Percentiles rank a stretch among this genome's conserved stretches.
phyloP scores from a whole-genome alignment of 1,140 invertebrate genomes.

The Drosophila quadrilineata region DNA sequence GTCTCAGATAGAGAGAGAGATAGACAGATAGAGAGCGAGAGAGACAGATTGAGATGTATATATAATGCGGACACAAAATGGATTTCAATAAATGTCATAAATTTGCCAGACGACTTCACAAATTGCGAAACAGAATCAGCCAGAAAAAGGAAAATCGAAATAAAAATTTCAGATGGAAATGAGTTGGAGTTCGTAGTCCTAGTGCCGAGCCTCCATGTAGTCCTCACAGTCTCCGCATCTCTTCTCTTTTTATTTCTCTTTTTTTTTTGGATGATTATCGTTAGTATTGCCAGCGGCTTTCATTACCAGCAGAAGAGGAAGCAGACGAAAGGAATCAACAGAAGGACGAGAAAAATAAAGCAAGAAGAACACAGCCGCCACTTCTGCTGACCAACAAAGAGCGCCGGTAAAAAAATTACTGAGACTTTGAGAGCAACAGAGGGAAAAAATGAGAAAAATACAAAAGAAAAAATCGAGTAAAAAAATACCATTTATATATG shows the following conservation, averaged over 20 bases:
- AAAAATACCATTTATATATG: conserved; percentile 2
- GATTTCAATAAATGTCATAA: conserved; percentile 46
- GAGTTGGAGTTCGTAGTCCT: too few species aligned
- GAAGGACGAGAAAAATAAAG: not conserved
- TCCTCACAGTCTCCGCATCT: not conserved
- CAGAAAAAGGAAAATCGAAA: not conserved
- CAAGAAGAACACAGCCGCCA: conserved; percentile 13
- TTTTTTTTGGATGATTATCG: conserved; percentile 26
- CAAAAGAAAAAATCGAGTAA: conserved; percentile 6
- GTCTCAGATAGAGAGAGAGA: not conserved
- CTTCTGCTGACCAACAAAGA: conserved; percentile 19
- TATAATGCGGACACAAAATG: conserved; percentile 18
- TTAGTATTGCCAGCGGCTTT: conserved; percentile 26
- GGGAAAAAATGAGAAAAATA: not conserved
- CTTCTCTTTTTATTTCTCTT: not conserved
- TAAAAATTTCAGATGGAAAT: not conserved
- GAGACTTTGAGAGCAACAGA: not conserved
- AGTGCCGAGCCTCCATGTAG: not conserved
- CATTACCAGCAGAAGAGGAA: conserved; percentile 7
- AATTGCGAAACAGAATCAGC: conserved; percentile 16
- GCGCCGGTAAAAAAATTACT: not conserved
- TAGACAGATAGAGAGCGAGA: not conserved
- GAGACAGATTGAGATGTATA: not conserved
- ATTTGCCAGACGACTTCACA: conserved; percentile 42
- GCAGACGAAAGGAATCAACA: not conserved